Evolutionary conservation across 2,113 vertebrate genomes (phyloP), one percentile per base, ranked within the genome.

Genomic region (Clarias batrachus): DNA sequence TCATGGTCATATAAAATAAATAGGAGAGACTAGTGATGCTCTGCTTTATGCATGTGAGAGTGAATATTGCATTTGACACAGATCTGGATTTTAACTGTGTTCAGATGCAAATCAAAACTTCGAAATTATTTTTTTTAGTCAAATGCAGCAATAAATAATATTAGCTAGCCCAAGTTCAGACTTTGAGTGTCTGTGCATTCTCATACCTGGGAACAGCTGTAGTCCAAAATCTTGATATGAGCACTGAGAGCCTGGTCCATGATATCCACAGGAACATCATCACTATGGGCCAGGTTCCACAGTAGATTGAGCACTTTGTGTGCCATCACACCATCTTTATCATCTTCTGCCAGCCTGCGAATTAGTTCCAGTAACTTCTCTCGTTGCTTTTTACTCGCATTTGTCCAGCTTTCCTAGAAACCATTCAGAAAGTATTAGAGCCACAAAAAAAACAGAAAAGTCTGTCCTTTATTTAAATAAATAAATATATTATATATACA

Each of bases 171-270:
- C 3, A 73, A 74, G 21, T 52, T 54, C 4, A 27, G 13, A 23
- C 27, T 70, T 17, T 76, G 19, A 14, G 37, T 4, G 59, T 79
- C 48, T 68, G 4, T 79, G 17, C 7, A 21, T 52, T 16, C 21
- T 48, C 0, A n/a, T 93, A 98, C 98, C 96, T 99, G 98, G 90
- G 98, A 99, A 94, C 98, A 99, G 93, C 98, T 99, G 89, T 99
- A 99, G 95, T 99, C 98, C 91, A 99, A 88, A 90, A 99, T 99
- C 95, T 99, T 99, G 93, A 99, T 99, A 94, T 99, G 98, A 86
- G 98, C 98, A 89, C 97, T 99, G 54, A 99, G 97, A 90, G 98
- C 98, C 93, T 99, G 97, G 92, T 99, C 98, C 98, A 99, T 99
- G 89, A 99, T 99, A 94, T 99, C 98, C 90, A 99, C 98, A 90